Evolutionary conservation across 1,140 invertebrate genomes (phyloP).

Genomic region (Cotesia vestalis): DNA sequence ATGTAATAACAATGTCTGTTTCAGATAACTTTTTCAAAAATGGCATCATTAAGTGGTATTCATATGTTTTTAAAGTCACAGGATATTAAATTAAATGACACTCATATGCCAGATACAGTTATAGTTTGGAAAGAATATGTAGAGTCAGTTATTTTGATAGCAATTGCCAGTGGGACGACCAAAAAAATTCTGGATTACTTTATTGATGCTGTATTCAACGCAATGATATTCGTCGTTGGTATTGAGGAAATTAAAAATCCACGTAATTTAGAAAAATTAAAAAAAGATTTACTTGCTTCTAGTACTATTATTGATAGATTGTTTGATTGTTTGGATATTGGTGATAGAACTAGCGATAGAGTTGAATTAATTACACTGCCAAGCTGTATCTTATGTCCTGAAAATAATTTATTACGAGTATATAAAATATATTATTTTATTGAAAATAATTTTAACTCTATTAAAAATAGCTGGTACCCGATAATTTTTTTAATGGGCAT

Average conservation of each 20-base stretch:
- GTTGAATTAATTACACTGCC: constrained; percentile 72
- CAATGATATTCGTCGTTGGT: constrained; percentile 80
- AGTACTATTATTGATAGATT: constrained; percentile 78
- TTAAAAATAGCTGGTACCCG: too few relatives aligned
- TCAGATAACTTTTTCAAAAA: constrained; percentile 80
- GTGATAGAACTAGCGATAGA: constrained; percentile 68
- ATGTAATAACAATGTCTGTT: constrained; percentile 43
- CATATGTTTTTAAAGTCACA: constrained; percentile 83
- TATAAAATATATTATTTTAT: constrained; percentile 33
- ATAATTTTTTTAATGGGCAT: neutral
- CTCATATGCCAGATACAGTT: constrained; percentile 74
- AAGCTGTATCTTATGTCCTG: constrained; percentile 74
- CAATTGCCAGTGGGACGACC: constrained; percentile 72
- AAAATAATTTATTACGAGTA: constrained; percentile 79
- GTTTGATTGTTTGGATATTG: constrained; percentile 75
- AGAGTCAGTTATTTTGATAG: constrained; percentile 73
- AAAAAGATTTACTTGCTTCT: constrained; percentile 79
- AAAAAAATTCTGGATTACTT: constrained; percentile 72
- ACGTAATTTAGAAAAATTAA: constrained; percentile 81
- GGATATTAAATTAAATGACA: constrained; percentile 72
- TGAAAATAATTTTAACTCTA: too few relatives aligned
- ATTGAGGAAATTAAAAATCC: constrained; percentile 78
- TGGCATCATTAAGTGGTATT: constrained; percentile 85
- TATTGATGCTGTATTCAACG: constrained; percentile 76
- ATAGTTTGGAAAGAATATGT: constrained; percentile 82